Conservation (phyloP, 2,113 vertebrate species). For the Macroglossus sobrinus region DNA sequence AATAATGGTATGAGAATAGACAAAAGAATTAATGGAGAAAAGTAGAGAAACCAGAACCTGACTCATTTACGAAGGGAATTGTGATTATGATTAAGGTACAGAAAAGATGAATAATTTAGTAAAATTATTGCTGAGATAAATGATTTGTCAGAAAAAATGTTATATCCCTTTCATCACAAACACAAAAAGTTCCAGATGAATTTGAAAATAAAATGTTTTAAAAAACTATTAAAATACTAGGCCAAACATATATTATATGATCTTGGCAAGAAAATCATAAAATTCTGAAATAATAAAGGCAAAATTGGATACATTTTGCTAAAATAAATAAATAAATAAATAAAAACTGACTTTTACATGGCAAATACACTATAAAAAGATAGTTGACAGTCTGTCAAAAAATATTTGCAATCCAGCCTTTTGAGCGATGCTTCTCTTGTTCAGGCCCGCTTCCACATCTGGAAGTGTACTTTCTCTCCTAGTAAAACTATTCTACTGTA, state of each 20-base stretch:
- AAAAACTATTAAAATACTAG: background rate
- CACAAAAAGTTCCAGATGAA: background rate
- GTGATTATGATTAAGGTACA: background rate
- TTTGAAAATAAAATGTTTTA: background rate
- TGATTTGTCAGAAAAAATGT: background rate
- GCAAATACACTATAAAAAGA: background rate
- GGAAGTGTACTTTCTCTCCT: too few species aligned
- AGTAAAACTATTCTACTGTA: too few species aligned
- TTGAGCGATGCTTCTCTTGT: too few species aligned
- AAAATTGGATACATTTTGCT: constrained; percentile 12
- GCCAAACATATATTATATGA: background rate
- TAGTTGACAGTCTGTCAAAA: background rate
- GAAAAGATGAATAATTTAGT: background rate
- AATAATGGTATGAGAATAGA: background rate
- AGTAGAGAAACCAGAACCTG: background rate
- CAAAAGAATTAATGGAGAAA: background rate
- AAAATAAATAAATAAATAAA: background rate
- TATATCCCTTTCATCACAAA: background rate
- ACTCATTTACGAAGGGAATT: background rate
- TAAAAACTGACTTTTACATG: background rate
- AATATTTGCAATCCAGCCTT: background rate
- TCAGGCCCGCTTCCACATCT: too few species aligned
- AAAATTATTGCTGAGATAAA: background rate
- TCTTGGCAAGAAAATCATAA: background rate
- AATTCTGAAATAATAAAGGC: background rate